Evolutionary conservation across 2,797 vertebrate genomes (phyloP).

Genomic region (Apodemus agrarius): DNA sequence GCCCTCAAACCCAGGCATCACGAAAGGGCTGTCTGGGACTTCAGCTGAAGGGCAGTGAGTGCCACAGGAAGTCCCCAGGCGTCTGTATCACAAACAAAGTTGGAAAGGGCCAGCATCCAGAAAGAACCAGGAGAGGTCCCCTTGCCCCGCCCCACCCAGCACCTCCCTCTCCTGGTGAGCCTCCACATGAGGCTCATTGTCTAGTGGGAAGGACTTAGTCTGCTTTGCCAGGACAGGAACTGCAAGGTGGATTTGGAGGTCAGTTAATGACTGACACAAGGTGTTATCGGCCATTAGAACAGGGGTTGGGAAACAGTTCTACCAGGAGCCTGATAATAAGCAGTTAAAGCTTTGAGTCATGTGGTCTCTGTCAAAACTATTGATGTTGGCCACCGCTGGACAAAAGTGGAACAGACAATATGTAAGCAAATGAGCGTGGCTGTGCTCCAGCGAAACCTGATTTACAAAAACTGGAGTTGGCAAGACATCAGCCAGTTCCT

Average conservation of each 20-base stretch:
- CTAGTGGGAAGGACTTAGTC: not conserved
- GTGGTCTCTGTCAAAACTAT: slow-evolving; percentile 22
- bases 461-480: not conserved
- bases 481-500: not conserved
- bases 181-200: not conserved
- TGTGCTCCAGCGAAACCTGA: not conserved
- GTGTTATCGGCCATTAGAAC: slow-evolving; percentile 26
- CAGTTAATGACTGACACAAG: not conserved
- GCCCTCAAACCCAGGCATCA: not conserved
- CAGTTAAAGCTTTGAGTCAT: slow-evolving; percentile 24
- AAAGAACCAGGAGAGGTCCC: not conserved
- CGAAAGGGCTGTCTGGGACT: not conserved
- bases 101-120: not conserved
- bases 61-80: not conserved
- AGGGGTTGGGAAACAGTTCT: not conserved
- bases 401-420: not conserved
- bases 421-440: not conserved
- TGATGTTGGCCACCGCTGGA: not conserved
- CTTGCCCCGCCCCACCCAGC: not conserved
- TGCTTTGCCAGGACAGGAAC: not conserved
- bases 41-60: not conserved
- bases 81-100: not conserved
- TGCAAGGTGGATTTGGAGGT: not conserved
- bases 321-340: not conserved
- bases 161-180: slow-evolving; percentile 7